phyloP scores from a whole-genome alignment of 1,140 invertebrate species.

The Subanguina moxae region DNA sequence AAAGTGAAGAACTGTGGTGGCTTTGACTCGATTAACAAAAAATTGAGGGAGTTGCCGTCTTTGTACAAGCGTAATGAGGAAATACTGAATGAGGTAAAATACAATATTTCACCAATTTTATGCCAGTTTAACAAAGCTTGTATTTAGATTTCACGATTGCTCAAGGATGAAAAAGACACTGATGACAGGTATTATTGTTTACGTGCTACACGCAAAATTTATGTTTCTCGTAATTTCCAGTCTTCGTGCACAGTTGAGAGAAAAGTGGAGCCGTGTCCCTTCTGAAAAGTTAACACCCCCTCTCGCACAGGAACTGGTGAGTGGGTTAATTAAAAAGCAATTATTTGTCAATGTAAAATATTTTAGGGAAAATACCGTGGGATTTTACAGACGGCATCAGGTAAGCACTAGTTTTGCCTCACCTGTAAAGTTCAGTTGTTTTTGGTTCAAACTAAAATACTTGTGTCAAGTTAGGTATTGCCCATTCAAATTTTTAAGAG shows the following conservation, averaged over 20 bases:
- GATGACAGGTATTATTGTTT: conserved; percentile 67
- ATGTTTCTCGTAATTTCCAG: too few species aligned
- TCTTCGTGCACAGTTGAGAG: conserved; percentile 80
- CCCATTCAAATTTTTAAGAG: too few species aligned
- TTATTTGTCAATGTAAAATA: too few species aligned
- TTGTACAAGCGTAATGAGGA: conserved; percentile 85
- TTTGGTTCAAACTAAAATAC: too few species aligned
- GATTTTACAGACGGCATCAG: conserved; percentile 80
- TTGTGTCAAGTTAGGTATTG: too few species aligned
- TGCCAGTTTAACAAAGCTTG: background rate
- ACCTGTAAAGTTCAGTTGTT: too few species aligned
- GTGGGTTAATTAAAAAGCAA: too few species aligned
- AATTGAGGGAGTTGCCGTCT: conserved; percentile 79
- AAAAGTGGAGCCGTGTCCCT: conserved; percentile 79
- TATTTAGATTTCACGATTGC: conserved; percentile 72
- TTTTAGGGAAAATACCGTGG: conserved; percentile 73
- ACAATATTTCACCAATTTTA: background rate
- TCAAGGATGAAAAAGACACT: conserved; percentile 83
- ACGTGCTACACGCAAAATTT: too few species aligned
- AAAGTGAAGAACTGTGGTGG: conserved; percentile 60
- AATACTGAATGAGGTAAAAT: conserved; percentile 82
- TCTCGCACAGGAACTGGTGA: conserved; percentile 72
- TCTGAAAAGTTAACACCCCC: conserved; percentile 83
- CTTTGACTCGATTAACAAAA: conserved; percentile 57
- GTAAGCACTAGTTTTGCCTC: too few species aligned